Percentiles rank a stretch among this genome's conserved stretches.
Evolutionary conservation across 2,113 vertebrate species (phyloP).

Genomic region (Semnornis frantzii): DNA sequence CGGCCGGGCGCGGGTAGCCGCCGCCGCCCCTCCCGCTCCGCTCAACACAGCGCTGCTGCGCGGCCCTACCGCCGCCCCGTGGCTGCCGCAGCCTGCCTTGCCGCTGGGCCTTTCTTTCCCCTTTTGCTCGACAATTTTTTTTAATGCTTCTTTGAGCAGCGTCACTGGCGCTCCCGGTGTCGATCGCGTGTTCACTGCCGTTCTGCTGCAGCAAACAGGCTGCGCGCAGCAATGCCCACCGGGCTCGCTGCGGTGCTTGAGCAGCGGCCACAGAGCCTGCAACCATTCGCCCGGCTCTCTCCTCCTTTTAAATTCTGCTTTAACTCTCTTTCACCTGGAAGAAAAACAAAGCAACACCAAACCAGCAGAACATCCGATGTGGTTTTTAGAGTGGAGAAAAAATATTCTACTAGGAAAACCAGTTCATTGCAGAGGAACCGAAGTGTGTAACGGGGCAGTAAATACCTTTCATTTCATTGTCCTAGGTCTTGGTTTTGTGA

Average conservation of each 20-base stretch:
- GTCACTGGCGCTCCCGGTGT: rapidly evolving
- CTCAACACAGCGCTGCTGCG: no score
- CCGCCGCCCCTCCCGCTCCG: background rate
- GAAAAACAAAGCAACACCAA: no score
- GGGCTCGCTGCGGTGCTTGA: background rate
- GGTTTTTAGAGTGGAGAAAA: background rate
- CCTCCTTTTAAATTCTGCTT: background rate
- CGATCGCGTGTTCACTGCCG: rapidly evolving
- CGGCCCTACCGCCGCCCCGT: background rate
- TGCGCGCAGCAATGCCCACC: no score
- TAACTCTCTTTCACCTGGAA: background rate
- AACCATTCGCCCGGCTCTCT: background rate
- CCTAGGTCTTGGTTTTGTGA: no score
- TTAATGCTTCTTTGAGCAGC: background rate
- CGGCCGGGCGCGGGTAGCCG: background rate
- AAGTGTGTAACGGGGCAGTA: background rate
- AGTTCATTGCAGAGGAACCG: background rate
- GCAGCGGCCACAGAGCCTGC: background rate
- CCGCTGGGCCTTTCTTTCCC: background rate
- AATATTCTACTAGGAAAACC: background rate
- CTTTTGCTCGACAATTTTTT: rapidly evolving
- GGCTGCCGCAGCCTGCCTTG: background rate
- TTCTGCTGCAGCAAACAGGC: no score
- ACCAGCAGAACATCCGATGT: background rate
- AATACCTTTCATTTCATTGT: background rate